These are phyloP conservation scores for Spilosoma lubricipeda DNA, from an alignment of 2,888 invertebrate species.

Conservation along the genomic window DNA sequence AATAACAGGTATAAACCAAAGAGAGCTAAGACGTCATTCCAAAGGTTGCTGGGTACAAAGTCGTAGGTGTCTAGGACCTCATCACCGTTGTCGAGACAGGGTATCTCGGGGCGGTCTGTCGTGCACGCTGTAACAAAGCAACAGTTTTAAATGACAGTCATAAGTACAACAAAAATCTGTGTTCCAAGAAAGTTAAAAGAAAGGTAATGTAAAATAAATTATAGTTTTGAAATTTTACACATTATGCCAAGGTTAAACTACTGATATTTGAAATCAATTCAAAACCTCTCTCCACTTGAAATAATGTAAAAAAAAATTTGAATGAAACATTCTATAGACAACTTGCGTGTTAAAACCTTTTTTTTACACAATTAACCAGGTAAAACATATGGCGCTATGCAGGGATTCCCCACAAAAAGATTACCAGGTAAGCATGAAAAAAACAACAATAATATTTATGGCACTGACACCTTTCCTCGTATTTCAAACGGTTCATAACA, in stretches of 20 bases:
- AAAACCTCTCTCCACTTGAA: not conserved
- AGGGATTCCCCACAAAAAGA: slow-evolving; percentile 5
- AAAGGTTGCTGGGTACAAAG: slow-evolving; percentile 88
- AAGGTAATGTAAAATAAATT: not conserved
- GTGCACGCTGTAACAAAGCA: slow-evolving; percentile 81
- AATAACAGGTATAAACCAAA: slow-evolving; percentile 88
- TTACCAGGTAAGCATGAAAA: slow-evolving; percentile 1
- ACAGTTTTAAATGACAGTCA: not conserved
- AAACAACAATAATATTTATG: not conserved
- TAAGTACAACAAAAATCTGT: not conserved
- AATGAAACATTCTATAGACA: not conserved
- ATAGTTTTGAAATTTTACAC: not conserved
- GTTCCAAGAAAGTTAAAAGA: not conserved
- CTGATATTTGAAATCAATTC: not conserved
- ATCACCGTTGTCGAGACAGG: slow-evolving; percentile 90
- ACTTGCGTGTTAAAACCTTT: not conserved
- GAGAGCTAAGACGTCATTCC: slow-evolving; percentile 89
- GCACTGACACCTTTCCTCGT: not conserved
- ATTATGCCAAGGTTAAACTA: not conserved
- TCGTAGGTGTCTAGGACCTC: slow-evolving; percentile 91
- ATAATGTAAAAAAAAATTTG: not conserved
- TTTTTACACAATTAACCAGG: not conserved
- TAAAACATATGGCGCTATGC: slow-evolving; percentile 2
- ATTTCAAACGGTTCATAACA: not conserved
- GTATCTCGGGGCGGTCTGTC: slow-evolving; percentile 85